These are phyloP conservation scores for Lutraria lutraria DNA, from an alignment of 2,888 invertebrate species.

Conservation along the genomic window DNA sequence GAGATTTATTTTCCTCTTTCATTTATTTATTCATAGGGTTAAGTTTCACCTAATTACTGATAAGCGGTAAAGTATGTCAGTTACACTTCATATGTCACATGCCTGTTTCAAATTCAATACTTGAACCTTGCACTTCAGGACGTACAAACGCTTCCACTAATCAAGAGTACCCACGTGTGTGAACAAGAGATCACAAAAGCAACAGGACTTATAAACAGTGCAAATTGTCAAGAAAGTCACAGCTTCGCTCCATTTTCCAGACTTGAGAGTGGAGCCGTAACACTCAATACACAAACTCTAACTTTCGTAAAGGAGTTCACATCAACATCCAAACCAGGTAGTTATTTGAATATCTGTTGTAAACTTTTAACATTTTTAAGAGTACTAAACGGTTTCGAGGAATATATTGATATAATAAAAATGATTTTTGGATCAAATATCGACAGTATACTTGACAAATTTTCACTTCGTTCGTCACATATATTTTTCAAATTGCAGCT, in stretches of 20 bases:
- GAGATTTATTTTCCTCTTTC: neutral
- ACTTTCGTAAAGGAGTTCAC: slow-evolving; percentile 73
- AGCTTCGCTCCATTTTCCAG: slow-evolving; percentile 91
- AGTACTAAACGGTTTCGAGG: neutral
- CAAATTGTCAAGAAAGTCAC: slow-evolving; percentile 91
- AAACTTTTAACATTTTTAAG: too few species aligned
- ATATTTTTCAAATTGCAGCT: slow-evolving; percentile 53
- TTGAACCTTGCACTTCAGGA: slow-evolving; percentile 62
- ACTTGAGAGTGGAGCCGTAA: slow-evolving; percentile 87
- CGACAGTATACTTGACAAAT: neutral
- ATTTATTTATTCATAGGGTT: too few species aligned
- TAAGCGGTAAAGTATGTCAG: neutral
- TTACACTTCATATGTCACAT: neutral
- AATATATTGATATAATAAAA: neutral
- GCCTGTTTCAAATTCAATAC: neutral
- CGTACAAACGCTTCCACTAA: slow-evolving; percentile 85
- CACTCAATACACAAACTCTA: slow-evolving; percentile 86
- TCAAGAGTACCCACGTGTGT: slow-evolving; percentile 89
- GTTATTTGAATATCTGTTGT: neutral
- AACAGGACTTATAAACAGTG: slow-evolving; percentile 90
- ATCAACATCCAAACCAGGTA: slow-evolving; percentile 63
- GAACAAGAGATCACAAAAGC: slow-evolving; percentile 90
- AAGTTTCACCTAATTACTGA: too few species aligned
- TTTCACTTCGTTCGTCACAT: neutral
- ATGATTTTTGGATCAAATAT: neutral